These are phyloP conservation scores for Clarias platycephalus DNA, from an alignment of 2,797 vertebrate genomes.

Conservation along the genomic window DNA sequence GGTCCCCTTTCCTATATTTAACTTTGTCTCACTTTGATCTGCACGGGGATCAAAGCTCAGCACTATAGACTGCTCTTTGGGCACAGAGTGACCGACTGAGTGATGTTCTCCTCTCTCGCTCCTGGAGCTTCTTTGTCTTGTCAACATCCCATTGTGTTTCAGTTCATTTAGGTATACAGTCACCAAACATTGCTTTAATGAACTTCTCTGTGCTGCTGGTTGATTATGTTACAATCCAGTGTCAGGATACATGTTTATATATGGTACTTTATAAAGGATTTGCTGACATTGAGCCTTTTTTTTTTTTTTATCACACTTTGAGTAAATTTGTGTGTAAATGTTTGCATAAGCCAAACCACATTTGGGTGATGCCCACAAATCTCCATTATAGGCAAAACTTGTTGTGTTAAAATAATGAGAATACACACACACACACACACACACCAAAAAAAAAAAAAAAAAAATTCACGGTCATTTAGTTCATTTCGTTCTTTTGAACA, in stretches of 20 bases:
- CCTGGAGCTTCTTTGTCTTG: not conserved
- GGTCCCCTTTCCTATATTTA: conserved; percentile 61
- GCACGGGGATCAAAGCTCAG: conserved; percentile 62
- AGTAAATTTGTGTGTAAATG: not conserved
- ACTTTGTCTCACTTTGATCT: conserved; percentile 63
- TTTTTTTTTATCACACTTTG: not conserved
- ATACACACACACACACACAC: not conserved
- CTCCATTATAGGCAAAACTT: not conserved
- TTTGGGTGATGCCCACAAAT: not conserved
- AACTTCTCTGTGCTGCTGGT: not conserved
- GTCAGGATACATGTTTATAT: not conserved
- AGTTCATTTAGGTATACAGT: not conserved
- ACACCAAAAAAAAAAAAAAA: no score
- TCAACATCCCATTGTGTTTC: not conserved
- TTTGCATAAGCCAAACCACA: not conserved
- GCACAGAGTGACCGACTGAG: conserved; percentile 35
- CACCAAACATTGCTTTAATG: not conserved
- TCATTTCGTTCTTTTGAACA: no score
- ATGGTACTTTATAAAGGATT: not conserved
- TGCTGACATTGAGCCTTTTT: not conserved
- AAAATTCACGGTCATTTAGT: not conserved
- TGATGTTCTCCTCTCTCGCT: conserved; percentile 42
- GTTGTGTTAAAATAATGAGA: not conserved
- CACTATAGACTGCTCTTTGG: conserved; percentile 52
- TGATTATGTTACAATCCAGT: not conserved